These are phyloP conservation scores for Falco naumanni DNA, from an alignment of 2,797 vertebrate species.

Conservation along the genomic window DNA sequence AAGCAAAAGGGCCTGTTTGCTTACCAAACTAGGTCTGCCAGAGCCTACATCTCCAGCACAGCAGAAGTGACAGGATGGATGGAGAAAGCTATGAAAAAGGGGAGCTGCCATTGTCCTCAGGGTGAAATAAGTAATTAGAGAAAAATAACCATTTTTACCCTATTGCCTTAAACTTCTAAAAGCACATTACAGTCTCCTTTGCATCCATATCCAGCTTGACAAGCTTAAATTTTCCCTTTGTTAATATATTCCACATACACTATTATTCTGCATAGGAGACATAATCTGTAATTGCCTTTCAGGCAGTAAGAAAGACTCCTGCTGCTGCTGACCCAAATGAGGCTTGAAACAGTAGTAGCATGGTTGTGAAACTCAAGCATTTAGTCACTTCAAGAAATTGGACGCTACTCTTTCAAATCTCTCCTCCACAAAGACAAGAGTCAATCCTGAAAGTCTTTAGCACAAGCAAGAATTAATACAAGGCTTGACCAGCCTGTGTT, in stretches of 20 bases:
- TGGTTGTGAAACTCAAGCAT: background rate
- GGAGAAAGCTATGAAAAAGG: background rate
- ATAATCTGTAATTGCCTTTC: background rate
- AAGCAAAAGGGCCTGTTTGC: background rate
- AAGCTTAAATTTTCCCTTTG: background rate
- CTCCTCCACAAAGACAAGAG: background rate
- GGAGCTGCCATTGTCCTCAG: background rate
- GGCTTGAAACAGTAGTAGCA: constrained; percentile 1
- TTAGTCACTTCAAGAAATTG: background rate
- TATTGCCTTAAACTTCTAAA: background rate
- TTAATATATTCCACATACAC: background rate
- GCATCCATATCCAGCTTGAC: background rate
- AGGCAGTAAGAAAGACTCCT: constrained; percentile 1
- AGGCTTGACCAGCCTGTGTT: background rate
- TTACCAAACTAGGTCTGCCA: background rate
- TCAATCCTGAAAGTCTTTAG: background rate
- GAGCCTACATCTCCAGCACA: background rate
- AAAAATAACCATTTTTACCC: background rate
- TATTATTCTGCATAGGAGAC: background rate
- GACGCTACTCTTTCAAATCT: background rate
- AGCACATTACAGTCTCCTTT: background rate
- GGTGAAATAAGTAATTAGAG: background rate
- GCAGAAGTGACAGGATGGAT: background rate
- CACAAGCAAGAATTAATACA: background rate
- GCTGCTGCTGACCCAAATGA: constrained; percentile 37